phyloP scores from a whole-genome alignment of 2,888 invertebrate genomes.

The Morpho helenor region DNA sequence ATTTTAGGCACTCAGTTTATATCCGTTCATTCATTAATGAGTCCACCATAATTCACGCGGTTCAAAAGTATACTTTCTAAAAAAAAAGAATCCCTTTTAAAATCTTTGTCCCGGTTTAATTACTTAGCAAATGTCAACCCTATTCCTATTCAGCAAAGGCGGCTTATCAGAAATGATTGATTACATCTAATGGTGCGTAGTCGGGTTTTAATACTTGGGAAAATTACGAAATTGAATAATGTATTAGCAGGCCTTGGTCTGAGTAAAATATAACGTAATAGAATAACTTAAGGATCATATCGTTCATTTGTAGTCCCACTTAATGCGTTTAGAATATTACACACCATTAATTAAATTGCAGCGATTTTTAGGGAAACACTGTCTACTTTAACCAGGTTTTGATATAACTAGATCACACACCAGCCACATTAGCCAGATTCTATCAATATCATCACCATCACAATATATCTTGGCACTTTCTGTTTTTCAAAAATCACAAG shows the following conservation, averaged over 20 bases:
- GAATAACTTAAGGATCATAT: neutral
- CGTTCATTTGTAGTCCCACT: neutral
- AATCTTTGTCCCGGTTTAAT: neutral
- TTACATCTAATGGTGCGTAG: constrained; percentile 42
- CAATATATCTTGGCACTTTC: too few species aligned
- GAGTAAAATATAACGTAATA: neutral
- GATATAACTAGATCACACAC: too few species aligned
- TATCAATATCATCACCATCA: too few species aligned
- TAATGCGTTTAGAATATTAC: neutral
- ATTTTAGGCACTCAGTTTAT: too few species aligned
- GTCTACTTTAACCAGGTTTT: too few species aligned
- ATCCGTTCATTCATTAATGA: too few species aligned
- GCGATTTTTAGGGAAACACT: neutral
- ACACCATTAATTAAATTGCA: neutral
- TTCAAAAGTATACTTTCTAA: neutral
- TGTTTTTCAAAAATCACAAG: too few species aligned
- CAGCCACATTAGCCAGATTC: too few species aligned
- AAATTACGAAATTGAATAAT: constrained; percentile 19
- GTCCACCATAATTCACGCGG: too few species aligned
- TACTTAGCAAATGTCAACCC: neutral
- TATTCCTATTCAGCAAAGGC: constrained; percentile 16
- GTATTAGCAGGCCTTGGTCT: constrained; percentile 3
- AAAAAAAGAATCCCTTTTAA: neutral
- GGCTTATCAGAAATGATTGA: constrained; percentile 43
- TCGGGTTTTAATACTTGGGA: constrained; percentile 29